phyloP scores from a whole-genome alignment of 2,113 vertebrate genomes.

The Rhineura floridana region DNA sequence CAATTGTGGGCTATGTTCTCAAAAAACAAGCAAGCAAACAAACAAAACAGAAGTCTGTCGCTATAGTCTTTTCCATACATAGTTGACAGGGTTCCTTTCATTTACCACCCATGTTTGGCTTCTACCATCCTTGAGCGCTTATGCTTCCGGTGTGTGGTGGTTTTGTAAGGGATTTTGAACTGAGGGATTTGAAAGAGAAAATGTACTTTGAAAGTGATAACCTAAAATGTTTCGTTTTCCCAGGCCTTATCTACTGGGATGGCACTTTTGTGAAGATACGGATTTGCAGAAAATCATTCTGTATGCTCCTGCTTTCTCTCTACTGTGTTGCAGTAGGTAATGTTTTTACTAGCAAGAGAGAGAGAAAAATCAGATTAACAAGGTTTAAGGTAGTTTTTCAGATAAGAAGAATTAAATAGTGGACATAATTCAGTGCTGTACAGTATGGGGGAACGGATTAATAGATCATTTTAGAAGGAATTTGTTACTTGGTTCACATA shows the following conservation, averaged over 20 bases:
- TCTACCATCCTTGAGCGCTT: conserved; percentile 33
- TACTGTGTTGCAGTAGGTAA: neutral
- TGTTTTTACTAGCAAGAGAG: neutral
- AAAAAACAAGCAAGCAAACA: neutral
- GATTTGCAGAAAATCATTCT: neutral
- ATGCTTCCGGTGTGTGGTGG: neutral
- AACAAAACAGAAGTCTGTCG: neutral
- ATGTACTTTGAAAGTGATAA: neutral
- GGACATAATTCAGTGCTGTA: neutral
- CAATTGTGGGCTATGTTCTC: neutral
- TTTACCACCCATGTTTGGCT: neutral
- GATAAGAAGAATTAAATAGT: neutral
- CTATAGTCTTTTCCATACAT: conserved; percentile 16
- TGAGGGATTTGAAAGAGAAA: neutral
- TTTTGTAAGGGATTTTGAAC: conserved; percentile 14
- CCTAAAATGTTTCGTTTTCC: neutral
- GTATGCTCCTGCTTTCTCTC: neutral
- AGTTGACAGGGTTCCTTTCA: conserved; percentile 9
- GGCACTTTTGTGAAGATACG: too few species aligned
- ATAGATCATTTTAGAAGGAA: neutral
- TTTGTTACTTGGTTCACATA: neutral
- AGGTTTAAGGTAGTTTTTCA: neutral
- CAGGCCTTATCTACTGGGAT: conserved; percentile 17
- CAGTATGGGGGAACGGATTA: neutral
- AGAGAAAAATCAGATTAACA: neutral